Evolutionary conservation across 2,888 invertebrate species (phyloP).

Genomic region (Maniola hyperantus): DNA sequence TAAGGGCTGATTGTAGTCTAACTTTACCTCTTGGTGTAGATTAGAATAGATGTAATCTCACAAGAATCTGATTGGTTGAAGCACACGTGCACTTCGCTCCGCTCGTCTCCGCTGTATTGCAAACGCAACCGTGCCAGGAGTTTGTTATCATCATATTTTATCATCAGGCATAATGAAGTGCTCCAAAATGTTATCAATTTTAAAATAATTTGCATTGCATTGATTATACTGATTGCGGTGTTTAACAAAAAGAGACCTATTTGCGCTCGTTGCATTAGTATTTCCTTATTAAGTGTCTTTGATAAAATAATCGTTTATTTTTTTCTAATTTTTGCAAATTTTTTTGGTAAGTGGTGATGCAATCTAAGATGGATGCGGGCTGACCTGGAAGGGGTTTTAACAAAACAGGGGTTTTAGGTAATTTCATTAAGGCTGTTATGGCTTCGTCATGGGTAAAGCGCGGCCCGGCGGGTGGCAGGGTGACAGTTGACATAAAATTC

Average conservation of each 20-base stretch:
- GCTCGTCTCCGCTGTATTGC: background rate
- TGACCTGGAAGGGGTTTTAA: too few species aligned
- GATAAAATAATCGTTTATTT: too few species aligned
- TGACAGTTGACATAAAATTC: too few species aligned
- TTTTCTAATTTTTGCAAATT: too few species aligned
- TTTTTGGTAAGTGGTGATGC: too few species aligned
- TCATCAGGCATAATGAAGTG: background rate
- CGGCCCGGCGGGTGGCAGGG: too few species aligned
- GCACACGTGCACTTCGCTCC: background rate
- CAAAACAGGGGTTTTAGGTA: too few species aligned
- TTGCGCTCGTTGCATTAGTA: background rate
- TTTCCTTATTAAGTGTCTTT: background rate
- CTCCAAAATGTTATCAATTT: background rate
- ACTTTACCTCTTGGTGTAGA: too few species aligned
- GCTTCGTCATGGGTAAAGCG: too few species aligned
- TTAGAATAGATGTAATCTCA: background rate
- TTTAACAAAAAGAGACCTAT: background rate
- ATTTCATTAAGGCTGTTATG: too few species aligned
- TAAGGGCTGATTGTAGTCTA: too few species aligned
- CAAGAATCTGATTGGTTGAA: background rate
- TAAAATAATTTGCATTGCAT: constrained; percentile 8
- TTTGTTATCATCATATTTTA: background rate
- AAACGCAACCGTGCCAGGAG: background rate
- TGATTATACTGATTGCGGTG: constrained; percentile 3
- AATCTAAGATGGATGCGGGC: too few species aligned